Evolutionary conservation across 2,888 invertebrate species (phyloP), one percentile per base, ranked within the genome.

Genomic region (Ischnura elegans): DNA sequence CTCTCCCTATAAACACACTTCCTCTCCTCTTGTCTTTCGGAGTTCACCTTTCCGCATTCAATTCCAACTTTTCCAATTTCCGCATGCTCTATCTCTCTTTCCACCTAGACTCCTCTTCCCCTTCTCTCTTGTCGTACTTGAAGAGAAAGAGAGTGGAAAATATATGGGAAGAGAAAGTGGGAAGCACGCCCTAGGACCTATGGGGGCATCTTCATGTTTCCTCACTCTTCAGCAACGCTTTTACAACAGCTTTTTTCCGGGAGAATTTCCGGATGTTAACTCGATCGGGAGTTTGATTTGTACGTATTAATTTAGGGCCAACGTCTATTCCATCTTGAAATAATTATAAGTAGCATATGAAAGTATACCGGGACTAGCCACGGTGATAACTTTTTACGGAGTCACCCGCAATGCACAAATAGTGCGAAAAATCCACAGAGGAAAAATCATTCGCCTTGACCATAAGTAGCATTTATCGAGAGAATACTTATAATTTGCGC

Each of bases 1-100:
- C 36, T 76, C 29, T 10, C 86, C 46, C 10, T 42, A 90, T 43
- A 61, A 61, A 19, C 90, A 43, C 61, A 45, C 42, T 16, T 42
- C 36, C 51, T 61, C 61, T 13, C n/a, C 90, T 61, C 51, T 61
- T 61, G 42, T 61, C 61, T 66, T 61, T 36, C 51, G n/a, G 47
- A 51, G 90, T 61, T 61, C 66, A 90, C 90, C 90, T 90, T 61
- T 61, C 42, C 55, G 3, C 90, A 45, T 43, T 90, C 90, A 90
- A 61, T 90, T 66, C 90, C n/a, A 90, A 90, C 90, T 90, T 90
- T 90, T 90, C 90, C 90, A 90, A 90, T 90, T 90, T 90, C 90
- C 90, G 90, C 43, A 43, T 90, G 25, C 90, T 43, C 90, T 13
- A 2, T 76, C 66, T 45, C 46, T 46, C 86, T 86, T 45, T 45